Base-by-base conservation (phyloP, 2,888 invertebrate species). In the Brachycybe producta region DNA sequence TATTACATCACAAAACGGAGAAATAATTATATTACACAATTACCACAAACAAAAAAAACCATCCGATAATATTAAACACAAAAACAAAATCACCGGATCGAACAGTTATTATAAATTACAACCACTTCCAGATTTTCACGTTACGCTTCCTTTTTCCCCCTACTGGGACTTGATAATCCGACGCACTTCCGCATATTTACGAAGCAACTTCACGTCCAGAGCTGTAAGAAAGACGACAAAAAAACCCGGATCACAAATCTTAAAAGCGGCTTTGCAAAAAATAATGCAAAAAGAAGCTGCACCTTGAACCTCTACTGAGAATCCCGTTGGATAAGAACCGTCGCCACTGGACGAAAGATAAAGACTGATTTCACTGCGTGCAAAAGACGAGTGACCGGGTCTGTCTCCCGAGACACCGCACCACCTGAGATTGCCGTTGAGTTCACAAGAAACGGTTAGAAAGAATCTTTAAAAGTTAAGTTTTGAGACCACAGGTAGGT, bases 241-340 rank as follows among this genome's bases (percentile, higher is more conserved):
- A 32, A 32, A 32, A 32, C 11, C 11, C 11, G 32, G 15, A 8
- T 13, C 7, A 11, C 15, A 7, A 11, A 17, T n/a, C 7, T 43
- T n/a, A 17, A 24, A 43, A n/a, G 27, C 5, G 17, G 8, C 5
- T 19, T 13, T 34, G 34, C 24, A 34, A 35, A 45, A 21, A 38
- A 13, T 23, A 27, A 19, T 26, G 4, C 5, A 17, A 28, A 5
- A 35, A 26, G 19, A 5, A 15, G 21, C 21, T 21, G 21, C 41
- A 49, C 49, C 49, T 49, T 49, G 49, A 49, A 49, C 41, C 41
- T 49, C 49, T 30, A 49, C 41, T 1, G 49, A 40, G 32, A 49
- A 49, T 19, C 49, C 49, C n/a, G 49, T 49, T 21, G 49, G 49
- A 41, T 41, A 49, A 13, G 49, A 49, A 13, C 49, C 49, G 34